Conservation (phyloP, 2,888 invertebrate genomes). For the Drosophila leonis region DNA sequence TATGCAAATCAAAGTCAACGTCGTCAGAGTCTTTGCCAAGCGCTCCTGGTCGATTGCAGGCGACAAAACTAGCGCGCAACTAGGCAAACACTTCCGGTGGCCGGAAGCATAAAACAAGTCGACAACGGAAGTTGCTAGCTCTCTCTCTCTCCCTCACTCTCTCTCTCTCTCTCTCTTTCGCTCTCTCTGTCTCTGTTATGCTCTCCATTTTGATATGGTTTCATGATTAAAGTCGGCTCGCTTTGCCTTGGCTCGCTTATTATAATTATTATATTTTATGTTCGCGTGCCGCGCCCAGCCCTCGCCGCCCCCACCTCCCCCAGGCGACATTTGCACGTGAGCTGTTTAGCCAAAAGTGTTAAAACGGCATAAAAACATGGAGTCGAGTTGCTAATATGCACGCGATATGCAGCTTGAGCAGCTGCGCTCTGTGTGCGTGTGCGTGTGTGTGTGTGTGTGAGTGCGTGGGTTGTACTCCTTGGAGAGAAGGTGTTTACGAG, state of each 20-base stretch:
- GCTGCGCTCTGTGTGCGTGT: conserved; percentile 10
- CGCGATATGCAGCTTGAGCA: conserved; percentile 60
- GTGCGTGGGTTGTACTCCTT: conserved; percentile 28
- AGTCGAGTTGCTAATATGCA: conserved; percentile 54
- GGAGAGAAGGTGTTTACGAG: conserved; percentile 75
- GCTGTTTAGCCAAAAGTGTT: conserved; percentile 78
- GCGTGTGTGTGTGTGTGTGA: not conserved
- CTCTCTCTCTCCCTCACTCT: conserved; percentile 15
- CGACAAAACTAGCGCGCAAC: conserved; percentile 79
- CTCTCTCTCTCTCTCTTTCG: not conserved
- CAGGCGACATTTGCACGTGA: conserved; percentile 72
- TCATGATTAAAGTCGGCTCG: conserved; percentile 71
- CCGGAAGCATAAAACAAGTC: conserved; percentile 83
- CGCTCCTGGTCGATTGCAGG: conserved; percentile 50
- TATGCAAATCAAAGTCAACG: conserved; percentile 74
- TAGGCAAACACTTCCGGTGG: conserved; percentile 82
- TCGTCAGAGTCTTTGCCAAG: conserved; percentile 35
- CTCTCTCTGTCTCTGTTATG: not conserved
- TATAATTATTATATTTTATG: conserved; percentile 75
- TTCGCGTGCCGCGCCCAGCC: conserved; percentile 46
- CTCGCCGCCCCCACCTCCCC: not conserved
- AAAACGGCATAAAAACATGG: conserved; percentile 71
- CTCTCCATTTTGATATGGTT: conserved; percentile 43
- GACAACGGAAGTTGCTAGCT: conserved; percentile 76
- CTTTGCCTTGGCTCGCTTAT: conserved; percentile 60